A percentile compares a stretch with the other conserved stretches of the same genome.
Conservation (phyloP, 2,113 vertebrate species). For the Gobio gobio region DNA sequence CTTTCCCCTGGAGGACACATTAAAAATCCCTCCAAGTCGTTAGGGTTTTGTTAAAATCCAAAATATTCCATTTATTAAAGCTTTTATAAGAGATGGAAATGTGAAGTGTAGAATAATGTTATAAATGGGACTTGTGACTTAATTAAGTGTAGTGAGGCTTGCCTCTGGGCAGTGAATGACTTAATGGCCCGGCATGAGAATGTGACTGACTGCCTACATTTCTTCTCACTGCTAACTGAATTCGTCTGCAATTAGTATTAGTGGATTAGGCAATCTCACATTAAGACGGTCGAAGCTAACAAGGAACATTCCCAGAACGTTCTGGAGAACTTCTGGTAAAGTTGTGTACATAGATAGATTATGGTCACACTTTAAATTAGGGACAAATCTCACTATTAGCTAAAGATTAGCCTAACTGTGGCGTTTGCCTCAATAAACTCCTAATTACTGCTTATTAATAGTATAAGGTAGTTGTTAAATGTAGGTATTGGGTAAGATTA, state of each 20-base stretch:
- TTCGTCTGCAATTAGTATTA: constrained; percentile 36
- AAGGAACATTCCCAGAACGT: constrained; percentile 9
- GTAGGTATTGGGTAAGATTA: no score
- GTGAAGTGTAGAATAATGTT: constrained; percentile 60
- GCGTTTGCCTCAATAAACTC: no score
- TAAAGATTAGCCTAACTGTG: no score
- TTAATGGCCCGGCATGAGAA: constrained; percentile 43
- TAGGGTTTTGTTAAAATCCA: constrained; percentile 60
- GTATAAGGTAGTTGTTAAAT: no score
- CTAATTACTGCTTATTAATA: no score
- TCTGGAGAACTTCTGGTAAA: no score
- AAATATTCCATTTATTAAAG: constrained; percentile 64
- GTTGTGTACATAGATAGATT: background rate
- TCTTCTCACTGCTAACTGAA: constrained; percentile 42
- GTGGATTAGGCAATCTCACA: constrained; percentile 6
- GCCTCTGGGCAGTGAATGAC: constrained; percentile 50
- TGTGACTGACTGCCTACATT: constrained; percentile 37
- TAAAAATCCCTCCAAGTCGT: constrained; percentile 62
- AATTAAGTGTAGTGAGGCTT: constrained; percentile 56
- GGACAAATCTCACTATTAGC: no score
- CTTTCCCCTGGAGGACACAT: constrained; percentile 55
- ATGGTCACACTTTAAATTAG: no score
- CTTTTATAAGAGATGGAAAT: constrained; percentile 64
- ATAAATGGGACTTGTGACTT: constrained; percentile 63
- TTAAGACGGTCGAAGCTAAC: background rate